A percentile compares a stretch with the other conserved stretches of the same genome.
Evolutionary conservation across 1,140 invertebrate genomes (phyloP).

Genomic region (Samia ricini): DNA sequence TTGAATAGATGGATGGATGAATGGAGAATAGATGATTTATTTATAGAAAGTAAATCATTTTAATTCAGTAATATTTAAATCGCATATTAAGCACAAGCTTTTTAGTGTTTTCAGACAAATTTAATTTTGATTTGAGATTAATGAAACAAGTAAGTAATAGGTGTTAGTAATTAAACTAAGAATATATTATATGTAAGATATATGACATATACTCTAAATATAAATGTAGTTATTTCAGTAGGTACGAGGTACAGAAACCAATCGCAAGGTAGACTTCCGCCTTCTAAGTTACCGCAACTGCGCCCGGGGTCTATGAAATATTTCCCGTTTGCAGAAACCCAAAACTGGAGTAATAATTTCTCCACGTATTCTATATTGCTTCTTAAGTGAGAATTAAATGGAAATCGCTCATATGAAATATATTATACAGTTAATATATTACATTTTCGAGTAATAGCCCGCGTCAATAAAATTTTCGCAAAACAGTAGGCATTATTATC

Average conservation of each 20-base stretch:
- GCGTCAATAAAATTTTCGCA: no score
- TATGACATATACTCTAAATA: not conserved
- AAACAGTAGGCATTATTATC: no score
- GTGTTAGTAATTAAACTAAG: no score
- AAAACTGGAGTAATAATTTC: constrained; percentile 3
- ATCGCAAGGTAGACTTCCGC: constrained; percentile 12
- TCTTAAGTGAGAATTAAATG: not conserved
- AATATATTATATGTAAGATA: no score
- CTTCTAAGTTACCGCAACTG: constrained; percentile 9
- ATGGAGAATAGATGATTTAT: no score
- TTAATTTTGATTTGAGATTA: no score
- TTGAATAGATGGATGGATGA: no score
- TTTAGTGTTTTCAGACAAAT: no score
- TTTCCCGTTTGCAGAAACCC: constrained; percentile 8
- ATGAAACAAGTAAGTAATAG: no score
- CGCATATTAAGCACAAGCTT: no score
- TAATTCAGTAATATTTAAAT: no score
- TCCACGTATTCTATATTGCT: constrained; percentile 9
- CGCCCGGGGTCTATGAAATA: constrained; percentile 10
- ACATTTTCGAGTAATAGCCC: not conserved
- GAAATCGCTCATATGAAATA: not conserved
- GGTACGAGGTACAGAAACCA: not conserved
- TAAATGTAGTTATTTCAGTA: not conserved
- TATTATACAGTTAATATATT: not conserved
- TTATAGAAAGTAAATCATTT: no score